Conservation (phyloP, 2,113 vertebrate genomes). For the Sander vitreus region DNA sequence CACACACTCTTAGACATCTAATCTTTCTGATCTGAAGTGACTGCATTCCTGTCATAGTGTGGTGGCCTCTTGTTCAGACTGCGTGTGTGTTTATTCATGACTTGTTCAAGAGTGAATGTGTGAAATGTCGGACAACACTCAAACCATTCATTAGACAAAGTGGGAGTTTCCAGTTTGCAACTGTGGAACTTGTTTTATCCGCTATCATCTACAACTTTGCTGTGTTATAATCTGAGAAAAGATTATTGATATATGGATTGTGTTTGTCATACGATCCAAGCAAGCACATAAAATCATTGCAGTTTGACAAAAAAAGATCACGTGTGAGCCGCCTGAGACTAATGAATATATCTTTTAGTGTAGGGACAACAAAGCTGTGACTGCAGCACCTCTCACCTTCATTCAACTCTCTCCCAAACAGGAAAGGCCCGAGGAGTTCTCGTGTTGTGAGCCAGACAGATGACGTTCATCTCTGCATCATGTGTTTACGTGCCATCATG, state of each 20-base stretch:
- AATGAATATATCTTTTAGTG: not conserved
- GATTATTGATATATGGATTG: not conserved
- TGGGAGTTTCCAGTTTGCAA: not conserved
- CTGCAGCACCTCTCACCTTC: slow-evolving; percentile 39
- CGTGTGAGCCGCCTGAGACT: too few species aligned
- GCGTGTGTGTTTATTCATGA: not conserved
- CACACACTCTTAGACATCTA: not conserved
- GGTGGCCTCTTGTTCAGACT: not conserved
- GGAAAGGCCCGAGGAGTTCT: slow-evolving; percentile 87
- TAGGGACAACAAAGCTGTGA: not conserved
- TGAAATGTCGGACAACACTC: slow-evolving; percentile 26
- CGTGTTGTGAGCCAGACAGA: slow-evolving; percentile 90
- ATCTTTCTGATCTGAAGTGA: slow-evolving; percentile 24
- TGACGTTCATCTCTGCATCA: slow-evolving; percentile 95
- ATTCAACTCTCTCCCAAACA: slow-evolving; percentile 87
- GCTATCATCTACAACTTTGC: too few species aligned
- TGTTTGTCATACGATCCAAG: not conserved
- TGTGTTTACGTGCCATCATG: slow-evolving; percentile 98
- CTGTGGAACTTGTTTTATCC: not conserved
- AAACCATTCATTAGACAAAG: not conserved
- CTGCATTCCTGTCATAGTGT: slow-evolving; percentile 41
- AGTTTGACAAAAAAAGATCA: not conserved
- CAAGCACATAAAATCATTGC: not conserved
- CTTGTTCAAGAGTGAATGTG: slow-evolving; percentile 11
- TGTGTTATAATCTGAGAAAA: not conserved